Conservation (phyloP, 2,113 vertebrate species). For the Lophochroa leadbeateri region DNA sequence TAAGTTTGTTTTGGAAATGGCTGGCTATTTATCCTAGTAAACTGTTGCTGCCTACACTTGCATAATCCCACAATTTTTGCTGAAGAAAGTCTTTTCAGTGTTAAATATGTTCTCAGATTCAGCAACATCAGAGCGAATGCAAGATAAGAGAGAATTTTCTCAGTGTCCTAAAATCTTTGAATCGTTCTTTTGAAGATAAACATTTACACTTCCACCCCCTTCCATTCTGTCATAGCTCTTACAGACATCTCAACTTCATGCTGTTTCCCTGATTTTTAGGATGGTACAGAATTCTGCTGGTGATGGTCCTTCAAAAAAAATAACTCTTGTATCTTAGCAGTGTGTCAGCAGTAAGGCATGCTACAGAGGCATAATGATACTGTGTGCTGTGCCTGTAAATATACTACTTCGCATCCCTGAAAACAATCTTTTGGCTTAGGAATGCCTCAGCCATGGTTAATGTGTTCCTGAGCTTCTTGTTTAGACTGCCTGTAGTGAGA, state of each 20-base stretch:
- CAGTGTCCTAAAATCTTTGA: background rate
- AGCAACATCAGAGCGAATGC: background rate
- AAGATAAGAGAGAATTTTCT: background rate
- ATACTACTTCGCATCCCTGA: background rate
- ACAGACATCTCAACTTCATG: background rate
- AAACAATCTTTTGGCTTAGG: background rate
- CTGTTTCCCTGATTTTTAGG: background rate
- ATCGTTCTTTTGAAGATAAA: background rate
- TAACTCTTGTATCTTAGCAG: background rate
- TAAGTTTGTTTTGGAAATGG: background rate
- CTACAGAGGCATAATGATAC: background rate
- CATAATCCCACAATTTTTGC: background rate
- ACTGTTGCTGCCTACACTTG: background rate
- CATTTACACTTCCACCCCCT: background rate
- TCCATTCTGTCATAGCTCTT: background rate
- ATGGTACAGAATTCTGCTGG: background rate
- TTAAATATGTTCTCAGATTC: background rate
- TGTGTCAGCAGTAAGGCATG: background rate
- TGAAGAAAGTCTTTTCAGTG: background rate
- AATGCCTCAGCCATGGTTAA: background rate
- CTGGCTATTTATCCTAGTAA: background rate
- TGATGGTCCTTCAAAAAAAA: background rate
- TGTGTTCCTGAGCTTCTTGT: background rate
- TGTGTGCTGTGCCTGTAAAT: background rate
- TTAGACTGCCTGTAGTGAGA: background rate